Conservation (phyloP, 2,797 vertebrate species). For the Melanogrammus aeglefinus region DNA sequence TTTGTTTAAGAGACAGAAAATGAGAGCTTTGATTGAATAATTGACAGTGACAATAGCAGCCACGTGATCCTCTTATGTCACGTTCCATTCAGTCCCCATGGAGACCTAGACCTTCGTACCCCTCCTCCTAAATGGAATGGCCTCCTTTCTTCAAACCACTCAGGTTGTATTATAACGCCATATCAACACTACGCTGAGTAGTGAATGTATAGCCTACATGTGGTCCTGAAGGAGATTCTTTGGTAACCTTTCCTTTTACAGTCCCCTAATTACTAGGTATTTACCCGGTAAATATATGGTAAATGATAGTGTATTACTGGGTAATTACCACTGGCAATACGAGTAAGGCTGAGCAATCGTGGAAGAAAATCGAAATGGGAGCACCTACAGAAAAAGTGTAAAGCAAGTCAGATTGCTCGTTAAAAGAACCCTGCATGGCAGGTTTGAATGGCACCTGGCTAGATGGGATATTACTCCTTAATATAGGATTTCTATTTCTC, state of each 20-base stretch:
- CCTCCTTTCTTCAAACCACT: slow-evolving; percentile 35
- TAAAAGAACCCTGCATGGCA: not conserved
- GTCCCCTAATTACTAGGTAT: too few species aligned
- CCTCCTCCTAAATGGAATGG: slow-evolving; percentile 20
- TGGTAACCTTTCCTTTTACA: too few species aligned
- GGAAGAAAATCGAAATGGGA: not conserved
- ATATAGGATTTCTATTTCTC: not conserved
- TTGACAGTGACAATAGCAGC: not conserved
- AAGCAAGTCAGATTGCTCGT: not conserved
- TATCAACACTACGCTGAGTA: not conserved
- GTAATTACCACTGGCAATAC: too few species aligned
- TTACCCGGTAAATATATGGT: too few species aligned
- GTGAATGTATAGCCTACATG: not conserved
- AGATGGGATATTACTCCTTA: not conserved
- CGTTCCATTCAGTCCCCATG: slow-evolving; percentile 15
- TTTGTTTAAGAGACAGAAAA: slow-evolving; percentile 5
- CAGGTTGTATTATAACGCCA: not conserved
- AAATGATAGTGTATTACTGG: too few species aligned
- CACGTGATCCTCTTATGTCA: not conserved
- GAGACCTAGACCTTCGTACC: slow-evolving; percentile 26
- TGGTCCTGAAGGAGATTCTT: not conserved
- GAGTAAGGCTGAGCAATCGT: not conserved
- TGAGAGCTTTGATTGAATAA: slow-evolving; percentile 5
- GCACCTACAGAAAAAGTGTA: not conserved
- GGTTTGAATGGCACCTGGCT: not conserved